Evolutionary conservation across 2,888 invertebrate genomes (phyloP).

Genomic region (Stictocephala bisonia): DNA sequence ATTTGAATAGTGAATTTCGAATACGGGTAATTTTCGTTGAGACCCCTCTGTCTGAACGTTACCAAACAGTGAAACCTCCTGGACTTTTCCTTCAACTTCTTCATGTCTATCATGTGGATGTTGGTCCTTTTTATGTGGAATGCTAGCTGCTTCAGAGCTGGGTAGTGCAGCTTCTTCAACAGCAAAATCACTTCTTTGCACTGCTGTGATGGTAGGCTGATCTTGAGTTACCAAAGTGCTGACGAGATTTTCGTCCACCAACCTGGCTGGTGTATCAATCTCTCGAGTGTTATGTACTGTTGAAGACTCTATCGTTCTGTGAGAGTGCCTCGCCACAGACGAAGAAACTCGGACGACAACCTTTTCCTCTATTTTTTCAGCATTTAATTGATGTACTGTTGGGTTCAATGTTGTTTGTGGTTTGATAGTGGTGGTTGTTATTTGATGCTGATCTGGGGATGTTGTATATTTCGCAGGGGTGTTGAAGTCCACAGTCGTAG

Average conservation of each 20-base stretch:
- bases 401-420: not conserved
- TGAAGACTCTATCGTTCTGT: constrained; percentile 28
- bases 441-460: not conserved
- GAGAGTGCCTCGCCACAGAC: constrained; percentile 62
- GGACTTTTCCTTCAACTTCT: constrained; percentile 31
- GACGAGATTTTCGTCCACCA: constrained; percentile 20
- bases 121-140: not conserved
- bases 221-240: constrained; percentile 49
- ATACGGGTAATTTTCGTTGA: constrained; percentile 22
- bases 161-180: constrained; percentile 55
- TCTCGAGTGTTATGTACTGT: not conserved
- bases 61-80: constrained; percentile 25
- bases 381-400: not conserved
- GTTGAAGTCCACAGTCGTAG: not conserved
- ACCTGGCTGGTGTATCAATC: constrained; percentile 1
- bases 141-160: not conserved
- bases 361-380: constrained; percentile 53
- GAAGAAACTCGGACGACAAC: constrained; percentile 69
- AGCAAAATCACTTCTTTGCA: constrained; percentile 57
- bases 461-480: not conserved
- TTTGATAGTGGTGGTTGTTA: constrained; percentile 6
- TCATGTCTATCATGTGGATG: constrained; percentile 1
- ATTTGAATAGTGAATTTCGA: constrained; percentile 31
- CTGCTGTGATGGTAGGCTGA: constrained; percentile 52
- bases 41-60: not conserved